phyloP scores from a whole-genome alignment of 2,797 vertebrate species.

The Aphelocoma californica region DNA sequence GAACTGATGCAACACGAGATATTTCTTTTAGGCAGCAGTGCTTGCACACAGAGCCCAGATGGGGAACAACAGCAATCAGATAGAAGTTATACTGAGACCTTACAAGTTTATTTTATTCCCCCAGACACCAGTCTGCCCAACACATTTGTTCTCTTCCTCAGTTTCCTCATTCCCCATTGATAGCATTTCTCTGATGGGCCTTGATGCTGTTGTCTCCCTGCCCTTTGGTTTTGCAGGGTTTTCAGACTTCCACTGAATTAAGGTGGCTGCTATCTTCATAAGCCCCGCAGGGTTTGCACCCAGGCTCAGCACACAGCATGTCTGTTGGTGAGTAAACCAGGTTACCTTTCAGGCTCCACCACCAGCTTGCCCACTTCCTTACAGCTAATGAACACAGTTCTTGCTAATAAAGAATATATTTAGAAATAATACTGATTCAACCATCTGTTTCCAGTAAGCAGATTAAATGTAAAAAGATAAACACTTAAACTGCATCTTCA shows the following conservation, averaged over 20 bases:
- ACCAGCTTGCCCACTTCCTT: background rate
- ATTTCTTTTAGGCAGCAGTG: background rate
- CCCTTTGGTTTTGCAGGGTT: background rate
- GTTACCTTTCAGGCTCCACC: background rate
- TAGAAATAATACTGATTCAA: background rate
- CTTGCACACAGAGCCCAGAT: background rate
- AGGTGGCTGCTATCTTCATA: fast-evolving
- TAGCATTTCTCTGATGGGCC: background rate
- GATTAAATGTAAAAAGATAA: background rate
- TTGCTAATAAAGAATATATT: background rate
- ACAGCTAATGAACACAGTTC: background rate
- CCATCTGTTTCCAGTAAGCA: background rate
- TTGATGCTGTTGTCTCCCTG: background rate
- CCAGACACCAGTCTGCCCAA: background rate
- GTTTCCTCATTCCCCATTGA: background rate
- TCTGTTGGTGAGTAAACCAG: background rate
- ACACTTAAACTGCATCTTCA: background rate
- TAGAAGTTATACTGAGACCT: background rate
- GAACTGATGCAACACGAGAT: background rate
- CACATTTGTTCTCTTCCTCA: background rate
- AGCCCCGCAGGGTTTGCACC: background rate
- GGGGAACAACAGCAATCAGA: background rate
- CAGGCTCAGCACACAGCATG: background rate
- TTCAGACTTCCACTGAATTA: background rate
- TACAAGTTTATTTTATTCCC: background rate